Conservation (phyloP, 2,888 invertebrate species). For the Drosophila acutilabella region DNA sequence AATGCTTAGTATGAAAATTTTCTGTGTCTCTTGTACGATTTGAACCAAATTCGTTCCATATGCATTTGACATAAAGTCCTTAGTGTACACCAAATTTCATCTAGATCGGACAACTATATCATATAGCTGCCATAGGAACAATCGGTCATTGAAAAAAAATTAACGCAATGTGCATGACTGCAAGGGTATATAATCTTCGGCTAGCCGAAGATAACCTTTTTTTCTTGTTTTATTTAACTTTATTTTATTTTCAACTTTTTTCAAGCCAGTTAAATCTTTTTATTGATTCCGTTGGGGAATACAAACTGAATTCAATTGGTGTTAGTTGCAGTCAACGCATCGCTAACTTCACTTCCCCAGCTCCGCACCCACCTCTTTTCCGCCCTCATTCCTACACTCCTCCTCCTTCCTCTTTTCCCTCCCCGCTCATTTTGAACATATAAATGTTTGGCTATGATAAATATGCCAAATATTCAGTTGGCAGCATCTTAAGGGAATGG, state of each 20-base stretch:
- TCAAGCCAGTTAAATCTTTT: not conserved
- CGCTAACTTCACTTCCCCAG: not conserved
- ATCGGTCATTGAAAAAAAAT: too few relatives aligned
- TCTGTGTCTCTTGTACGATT: too few relatives aligned
- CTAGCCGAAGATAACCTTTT: too few relatives aligned
- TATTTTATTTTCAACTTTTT: not conserved
- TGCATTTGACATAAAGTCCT: too few relatives aligned
- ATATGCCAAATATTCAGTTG: constrained; percentile 38
- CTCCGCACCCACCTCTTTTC: not conserved
- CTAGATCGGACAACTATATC: too few relatives aligned
- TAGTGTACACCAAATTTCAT: too few relatives aligned
- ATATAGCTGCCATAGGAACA: too few relatives aligned
- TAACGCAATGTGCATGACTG: too few relatives aligned
- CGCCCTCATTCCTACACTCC: not conserved
- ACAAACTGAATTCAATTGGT: constrained; percentile 8
- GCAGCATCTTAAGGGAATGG: constrained; percentile 2
- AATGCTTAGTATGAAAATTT: too few relatives aligned
- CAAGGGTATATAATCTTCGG: too few relatives aligned
- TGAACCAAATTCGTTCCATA: too few relatives aligned
- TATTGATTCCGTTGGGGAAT: not conserved
- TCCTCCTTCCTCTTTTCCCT: not conserved
- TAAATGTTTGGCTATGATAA: constrained; percentile 46
- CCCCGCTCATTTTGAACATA: constrained; percentile 8
- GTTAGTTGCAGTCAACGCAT: constrained; percentile 25
- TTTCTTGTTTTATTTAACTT: too few relatives aligned